Conservation (phyloP, 2,888 invertebrate species). For the Nysson spinosus region DNA sequence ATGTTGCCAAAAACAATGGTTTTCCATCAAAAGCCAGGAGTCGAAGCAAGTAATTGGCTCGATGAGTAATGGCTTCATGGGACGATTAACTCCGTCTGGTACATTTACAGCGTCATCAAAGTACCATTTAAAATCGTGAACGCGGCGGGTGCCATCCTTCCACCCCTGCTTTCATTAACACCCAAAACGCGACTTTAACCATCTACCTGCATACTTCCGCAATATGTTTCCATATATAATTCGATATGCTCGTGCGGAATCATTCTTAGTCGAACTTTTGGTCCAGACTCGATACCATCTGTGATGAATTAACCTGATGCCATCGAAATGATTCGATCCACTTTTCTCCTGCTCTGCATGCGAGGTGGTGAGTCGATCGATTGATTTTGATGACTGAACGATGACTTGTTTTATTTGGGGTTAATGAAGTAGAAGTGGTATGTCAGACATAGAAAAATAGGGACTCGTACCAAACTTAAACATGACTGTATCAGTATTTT, state of each 20-base stretch:
- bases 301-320: slow-evolving; percentile 64
- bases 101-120: slow-evolving; percentile 60
- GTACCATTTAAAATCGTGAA: slow-evolving; percentile 61
- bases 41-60: slow-evolving; percentile 7
- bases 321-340: slow-evolving; percentile 67
- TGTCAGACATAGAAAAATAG: too few species aligned
- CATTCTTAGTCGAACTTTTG: slow-evolving; percentile 35
- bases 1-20: neutral
- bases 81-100: slow-evolving; percentile 60
- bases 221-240: slow-evolving; percentile 59
- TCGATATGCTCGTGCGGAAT: slow-evolving; percentile 60
- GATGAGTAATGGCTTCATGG: slow-evolving; percentile 51
- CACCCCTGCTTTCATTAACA: slow-evolving; percentile 26
- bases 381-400: too few species aligned
- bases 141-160: slow-evolving; percentile 26
- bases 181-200: slow-evolving; percentile 7
- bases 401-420: too few species aligned
- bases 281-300: slow-evolving; percentile 57
- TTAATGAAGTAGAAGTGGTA: too few species aligned
- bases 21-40: neutral
- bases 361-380: slow-evolving; percentile 12
- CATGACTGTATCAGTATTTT: too few species aligned
- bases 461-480: too few species aligned
- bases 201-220: slow-evolving; percentile 35
- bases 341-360: slow-evolving; percentile 5